Base-by-base conservation (phyloP, 1,140 invertebrate species). In the Lepidotrigona ventralis region DNA sequence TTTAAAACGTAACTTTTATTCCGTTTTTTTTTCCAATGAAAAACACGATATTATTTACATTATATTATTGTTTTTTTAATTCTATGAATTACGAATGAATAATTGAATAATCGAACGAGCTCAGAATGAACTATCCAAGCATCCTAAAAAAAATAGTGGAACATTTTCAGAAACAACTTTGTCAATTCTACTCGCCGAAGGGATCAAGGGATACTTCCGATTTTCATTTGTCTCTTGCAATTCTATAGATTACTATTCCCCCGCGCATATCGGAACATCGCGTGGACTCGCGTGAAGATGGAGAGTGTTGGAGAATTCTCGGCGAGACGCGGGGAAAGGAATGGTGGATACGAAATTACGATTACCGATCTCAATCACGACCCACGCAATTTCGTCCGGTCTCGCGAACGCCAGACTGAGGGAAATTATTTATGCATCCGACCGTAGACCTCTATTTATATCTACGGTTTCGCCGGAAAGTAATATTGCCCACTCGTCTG, bases 401-500 rank as follows among this genome's bases (percentile, higher is more conserved):
- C 66, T 21, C 70, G 39, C 26, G 60, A 46, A 53, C 46, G 23
- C 1, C 39, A 46, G 33, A 53, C 73, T 17, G 26, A 68, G 73
- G 33, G 26, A 53, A 70, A 60, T 51, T 83, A 79, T 83, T 83
- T 83, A 83, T 83, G 76, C 81, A 69, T 26, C 19, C 29, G 11
- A 2, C 2, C 29, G 68, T 39, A 21, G 69, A 46, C 39, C 39
- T 46, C 6, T 46, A 11, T 69, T 56, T 78, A 83, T 83, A 79
- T 83, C 79, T 83, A 69, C 17, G 81, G 56, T 83, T 71, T 29
- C 19, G 12, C 53, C 66, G 68, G 69, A 84, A 84, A 84, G 63
- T 84, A 81, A 84, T 84, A 84, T 26, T 68, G 63, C n/a, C 71
- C 68, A 53, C 11, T 46, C 72, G 69, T 29, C 26, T 63, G 54